Base-by-base conservation (phyloP, 2,113 vertebrate species). In the Rostratula benghalensis region DNA sequence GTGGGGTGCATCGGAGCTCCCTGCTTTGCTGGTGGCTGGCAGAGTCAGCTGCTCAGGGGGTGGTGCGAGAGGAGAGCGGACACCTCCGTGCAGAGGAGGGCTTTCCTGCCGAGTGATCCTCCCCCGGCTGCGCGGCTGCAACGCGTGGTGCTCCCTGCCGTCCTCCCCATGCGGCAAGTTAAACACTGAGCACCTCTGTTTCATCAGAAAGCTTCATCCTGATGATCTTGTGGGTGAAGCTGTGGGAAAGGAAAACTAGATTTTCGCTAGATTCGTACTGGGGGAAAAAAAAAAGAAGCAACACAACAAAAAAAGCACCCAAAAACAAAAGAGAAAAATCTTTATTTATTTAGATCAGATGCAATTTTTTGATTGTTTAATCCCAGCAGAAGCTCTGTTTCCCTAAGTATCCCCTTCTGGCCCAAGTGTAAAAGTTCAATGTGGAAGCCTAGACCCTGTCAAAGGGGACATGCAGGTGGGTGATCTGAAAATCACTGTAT, bases 71-170 rank as follows among this genome's bases (percentile, higher is more conserved):
- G 71, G 48, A 57, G 5, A 60, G 28, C 54, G 9, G 37, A 45
- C 24, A n/a, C 8, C 14, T 51, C 45, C 53, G 83, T 86, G 84
- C 11, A 11, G 37, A 21, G 43, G 0, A 37, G 54, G 65, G 31
- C 37, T 67, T 50, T 45, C 84, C 68, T 28, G 64, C 28, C 43
- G 56, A 16, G n/a, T 8, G 28, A 21, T 12, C 5, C 2, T n/a
- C 25, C 56, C 46, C 87, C 54, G 84, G 17, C 25, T 14, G 24
- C 25, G 46, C 0, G 0, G 21, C 6, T 45, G 50, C 68, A 61
- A 2, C 0, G 3, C 1, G 0, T 20, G 50, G 24, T 28, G 60
- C 3, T 69, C 80, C 63, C 91, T 74, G 46, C 33, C 2, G 0
- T 22, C 33, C 37, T 37, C 21, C 50, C 37, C 31, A 1, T 20